Evolutionary conservation across 2,113 vertebrate genomes (phyloP).

Genomic region (Bubo blakistoni): DNA sequence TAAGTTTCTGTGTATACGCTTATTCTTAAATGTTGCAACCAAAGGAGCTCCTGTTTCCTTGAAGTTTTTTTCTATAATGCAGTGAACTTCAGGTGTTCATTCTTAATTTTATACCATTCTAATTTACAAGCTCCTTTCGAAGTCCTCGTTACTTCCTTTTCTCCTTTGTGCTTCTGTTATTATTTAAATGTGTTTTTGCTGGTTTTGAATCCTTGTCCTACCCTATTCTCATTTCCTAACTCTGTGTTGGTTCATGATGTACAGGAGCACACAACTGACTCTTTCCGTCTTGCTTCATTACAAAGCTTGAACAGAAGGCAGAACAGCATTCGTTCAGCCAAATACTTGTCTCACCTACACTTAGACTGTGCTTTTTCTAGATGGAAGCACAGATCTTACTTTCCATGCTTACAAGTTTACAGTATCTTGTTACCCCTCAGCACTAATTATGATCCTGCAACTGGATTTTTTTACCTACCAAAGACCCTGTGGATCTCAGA

Average conservation of each 20-base stretch:
- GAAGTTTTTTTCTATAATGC: background rate
- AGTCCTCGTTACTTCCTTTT: background rate
- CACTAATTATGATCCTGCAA: background rate
- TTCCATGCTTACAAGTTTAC: background rate
- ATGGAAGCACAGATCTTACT: background rate
- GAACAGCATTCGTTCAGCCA: background rate
- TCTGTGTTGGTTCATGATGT: background rate
- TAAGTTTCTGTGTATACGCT: background rate
- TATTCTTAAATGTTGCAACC: background rate
- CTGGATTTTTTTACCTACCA: background rate
- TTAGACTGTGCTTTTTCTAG: background rate
- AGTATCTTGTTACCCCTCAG: background rate
- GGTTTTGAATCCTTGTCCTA: background rate
- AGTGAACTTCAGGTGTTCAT: background rate
- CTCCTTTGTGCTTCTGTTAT: background rate
- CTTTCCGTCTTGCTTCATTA: background rate
- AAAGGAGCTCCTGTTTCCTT: background rate
- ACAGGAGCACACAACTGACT: background rate
- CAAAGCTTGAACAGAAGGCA: background rate
- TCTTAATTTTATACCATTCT: background rate
- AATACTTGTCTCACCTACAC: background rate
- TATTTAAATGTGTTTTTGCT: background rate
- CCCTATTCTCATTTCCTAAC: background rate
- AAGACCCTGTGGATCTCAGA: background rate
- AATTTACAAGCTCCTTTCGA: background rate